phyloP scores from a whole-genome alignment of 1,140 invertebrate species.

The Drosophila bifasciata region DNA sequence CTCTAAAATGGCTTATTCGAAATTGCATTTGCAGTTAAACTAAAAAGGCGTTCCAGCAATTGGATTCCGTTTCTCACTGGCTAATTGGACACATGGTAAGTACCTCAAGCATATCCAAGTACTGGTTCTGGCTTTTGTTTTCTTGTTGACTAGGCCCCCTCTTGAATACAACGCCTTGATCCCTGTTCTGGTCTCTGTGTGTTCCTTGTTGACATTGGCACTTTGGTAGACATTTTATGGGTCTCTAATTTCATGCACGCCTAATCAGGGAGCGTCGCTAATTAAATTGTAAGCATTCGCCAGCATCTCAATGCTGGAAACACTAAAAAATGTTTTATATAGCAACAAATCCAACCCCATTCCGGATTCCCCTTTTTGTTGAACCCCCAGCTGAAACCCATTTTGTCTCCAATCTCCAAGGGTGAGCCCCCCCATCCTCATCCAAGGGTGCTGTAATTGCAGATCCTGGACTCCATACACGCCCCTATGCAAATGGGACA shows the following conservation, averaged over 20 bases:
- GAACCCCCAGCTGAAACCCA: neutral
- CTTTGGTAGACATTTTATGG: constrained; percentile 44
- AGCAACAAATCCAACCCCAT: constrained; percentile 18
- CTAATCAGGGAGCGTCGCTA: constrained; percentile 74
- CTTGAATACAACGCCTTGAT: too few species aligned
- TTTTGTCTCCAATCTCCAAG: neutral
- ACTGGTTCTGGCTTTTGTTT: too few species aligned
- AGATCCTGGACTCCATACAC: constrained; percentile 63
- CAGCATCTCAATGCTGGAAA: constrained; percentile 46
- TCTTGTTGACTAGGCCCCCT: constrained; percentile 2
- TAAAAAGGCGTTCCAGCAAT: too few species aligned
- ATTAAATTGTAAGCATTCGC: constrained; percentile 81
- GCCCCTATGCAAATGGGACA: constrained; percentile 75
- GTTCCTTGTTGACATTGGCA: constrained; percentile 20
- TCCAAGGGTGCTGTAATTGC: constrained; percentile 65
- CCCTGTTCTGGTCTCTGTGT: neutral
- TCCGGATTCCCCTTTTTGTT: neutral
- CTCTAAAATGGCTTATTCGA: too few species aligned
- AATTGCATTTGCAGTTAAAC: too few species aligned
- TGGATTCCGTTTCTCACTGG: too few species aligned
- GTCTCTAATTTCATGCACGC: constrained; percentile 63
- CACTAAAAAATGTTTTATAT: constrained; percentile 77
- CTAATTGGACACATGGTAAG: too few species aligned
- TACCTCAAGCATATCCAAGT: too few species aligned
- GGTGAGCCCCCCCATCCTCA: constrained; percentile 18